These are phyloP conservation scores for Temnothorax rugatulus DNA, from an alignment of 2,888 invertebrate species.

Conservation along the genomic window DNA sequence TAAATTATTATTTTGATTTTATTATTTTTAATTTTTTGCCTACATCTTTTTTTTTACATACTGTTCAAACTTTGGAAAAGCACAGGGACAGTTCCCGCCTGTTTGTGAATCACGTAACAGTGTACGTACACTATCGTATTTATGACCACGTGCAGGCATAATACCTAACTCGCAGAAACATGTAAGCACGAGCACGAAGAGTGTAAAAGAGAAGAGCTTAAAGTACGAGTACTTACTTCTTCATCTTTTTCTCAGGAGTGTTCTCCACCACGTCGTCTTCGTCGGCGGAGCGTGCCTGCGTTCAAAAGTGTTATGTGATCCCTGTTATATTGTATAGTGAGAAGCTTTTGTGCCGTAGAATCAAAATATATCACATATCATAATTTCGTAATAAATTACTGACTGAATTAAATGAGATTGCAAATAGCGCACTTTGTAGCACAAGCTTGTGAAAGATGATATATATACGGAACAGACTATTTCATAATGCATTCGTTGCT, in stretches of 20 bases:
- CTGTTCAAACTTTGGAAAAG: not conserved
- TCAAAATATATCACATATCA: not conserved
- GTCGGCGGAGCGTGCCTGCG: conserved; percentile 61
- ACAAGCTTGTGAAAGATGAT: not conserved
- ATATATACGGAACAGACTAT: not conserved
- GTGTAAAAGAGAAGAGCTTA: not conserved
- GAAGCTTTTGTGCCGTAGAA: not conserved
- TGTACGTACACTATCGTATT: not conserved
- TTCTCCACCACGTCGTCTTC: conserved; percentile 73
- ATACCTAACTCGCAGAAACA: not conserved
- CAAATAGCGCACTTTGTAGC: not conserved
- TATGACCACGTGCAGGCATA: not conserved
- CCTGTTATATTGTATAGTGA: not conserved
- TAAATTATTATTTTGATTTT: not conserved
- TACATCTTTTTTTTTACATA: not conserved
- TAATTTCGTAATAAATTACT: conserved; percentile 4
- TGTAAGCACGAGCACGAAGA: not conserved
- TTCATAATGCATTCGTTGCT: conserved; percentile 11
- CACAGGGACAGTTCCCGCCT: not conserved
- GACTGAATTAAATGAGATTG: conserved; percentile 20
- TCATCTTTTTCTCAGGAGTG: conserved; percentile 68
- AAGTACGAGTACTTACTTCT: conserved; percentile 67
- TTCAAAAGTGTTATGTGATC: conserved; percentile 57
- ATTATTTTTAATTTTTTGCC: not conserved
- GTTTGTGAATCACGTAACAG: not conserved